Percentiles rank a stretch among this genome's conserved stretches.
Conservation (phyloP, 2,888 invertebrate genomes). For the Drosophila nigritarsus region DNA sequence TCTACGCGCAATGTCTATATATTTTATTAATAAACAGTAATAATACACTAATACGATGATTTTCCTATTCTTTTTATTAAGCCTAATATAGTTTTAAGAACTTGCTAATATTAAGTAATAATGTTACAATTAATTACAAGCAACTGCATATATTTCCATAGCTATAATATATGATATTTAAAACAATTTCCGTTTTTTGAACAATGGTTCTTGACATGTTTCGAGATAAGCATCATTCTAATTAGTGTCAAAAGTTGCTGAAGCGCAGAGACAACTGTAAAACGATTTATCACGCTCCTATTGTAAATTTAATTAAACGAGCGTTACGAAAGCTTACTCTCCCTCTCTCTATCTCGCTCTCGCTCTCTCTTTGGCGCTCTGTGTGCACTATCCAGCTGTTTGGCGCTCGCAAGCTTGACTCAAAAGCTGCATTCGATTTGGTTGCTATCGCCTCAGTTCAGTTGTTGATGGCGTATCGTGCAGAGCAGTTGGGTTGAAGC, state of each 20-base stretch:
- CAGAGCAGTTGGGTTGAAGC: slow-evolving; percentile 50
- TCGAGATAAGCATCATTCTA: slow-evolving; percentile 49
- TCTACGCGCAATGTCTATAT: background rate
- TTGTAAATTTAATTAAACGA: slow-evolving; percentile 48
- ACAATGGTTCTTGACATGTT: slow-evolving; percentile 54
- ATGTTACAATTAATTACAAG: slow-evolving; percentile 14
- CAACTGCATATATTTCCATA: background rate
- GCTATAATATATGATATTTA: background rate
- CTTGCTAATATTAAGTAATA: slow-evolving; percentile 10
- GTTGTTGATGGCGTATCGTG: slow-evolving; percentile 57
- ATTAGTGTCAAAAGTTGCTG: slow-evolving; percentile 56
- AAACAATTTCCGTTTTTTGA: slow-evolving; percentile 53
- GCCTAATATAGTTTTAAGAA: background rate
- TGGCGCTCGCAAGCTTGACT: slow-evolving; percentile 61
- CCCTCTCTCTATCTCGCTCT: background rate
- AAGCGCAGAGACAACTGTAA: slow-evolving; percentile 27
- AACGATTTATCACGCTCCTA: slow-evolving; percentile 44
- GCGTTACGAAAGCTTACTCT: slow-evolving; percentile 32
- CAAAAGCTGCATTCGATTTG: slow-evolving; percentile 61
- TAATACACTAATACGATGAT: background rate
- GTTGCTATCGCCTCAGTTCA: slow-evolving; percentile 32
- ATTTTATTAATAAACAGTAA: slow-evolving; percentile 15
- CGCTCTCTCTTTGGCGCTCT: background rate
- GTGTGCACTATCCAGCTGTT: slow-evolving; percentile 43
- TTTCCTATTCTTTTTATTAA: background rate